Base-by-base conservation (phyloP, 1,140 invertebrate genomes). In the Drosophila varians region DNA sequence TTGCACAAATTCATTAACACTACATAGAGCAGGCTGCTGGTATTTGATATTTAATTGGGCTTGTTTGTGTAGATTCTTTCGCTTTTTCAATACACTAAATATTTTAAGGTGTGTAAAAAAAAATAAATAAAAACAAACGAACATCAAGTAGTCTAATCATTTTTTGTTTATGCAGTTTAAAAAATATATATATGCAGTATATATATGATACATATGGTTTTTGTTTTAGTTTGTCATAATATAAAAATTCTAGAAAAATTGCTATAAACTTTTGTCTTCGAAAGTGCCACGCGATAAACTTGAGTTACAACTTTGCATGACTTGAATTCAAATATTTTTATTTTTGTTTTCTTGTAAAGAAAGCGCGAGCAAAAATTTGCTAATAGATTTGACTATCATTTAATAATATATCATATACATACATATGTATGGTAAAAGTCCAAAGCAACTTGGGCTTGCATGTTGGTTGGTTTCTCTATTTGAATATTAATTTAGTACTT, bases 241-340 rank as follows among this genome's bases (percentile, higher is more conserved):
- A 89, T 84, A 89, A 89, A 89, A 88, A 89, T 89, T 88, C 84
- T 88, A 89, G 84, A 89, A 88, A 77, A 88, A 88, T 84, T 83
- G 72, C 84, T 88, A 88, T 88, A 83, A 78, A 88, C 75, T 76
- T 57, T 47, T 16, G 8, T 42, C 16, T 70, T 49, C 36, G 48
- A 72, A 76, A 80, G 77, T 80, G 65, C 65, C 76, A 70, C 56
- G 56, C 76, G 52, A 54, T 53, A 57, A 82, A 82, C 69, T 61
- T 69, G 52, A 79, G 47, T 79, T 77, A 78, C 54, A 77, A 71
- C 49, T 70, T 68, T 75, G 56, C 52, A 61, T 71, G 45, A 45
- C 71, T 74, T 73, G 36, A 53, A 57, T 74, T 62, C 54, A 28
- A 9, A 28, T 46, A 7, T 46, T 62, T 36, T 28, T 16, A 6